Conservation (phyloP, 2,113 vertebrate genomes). For the Dromiciops gliroides region DNA sequence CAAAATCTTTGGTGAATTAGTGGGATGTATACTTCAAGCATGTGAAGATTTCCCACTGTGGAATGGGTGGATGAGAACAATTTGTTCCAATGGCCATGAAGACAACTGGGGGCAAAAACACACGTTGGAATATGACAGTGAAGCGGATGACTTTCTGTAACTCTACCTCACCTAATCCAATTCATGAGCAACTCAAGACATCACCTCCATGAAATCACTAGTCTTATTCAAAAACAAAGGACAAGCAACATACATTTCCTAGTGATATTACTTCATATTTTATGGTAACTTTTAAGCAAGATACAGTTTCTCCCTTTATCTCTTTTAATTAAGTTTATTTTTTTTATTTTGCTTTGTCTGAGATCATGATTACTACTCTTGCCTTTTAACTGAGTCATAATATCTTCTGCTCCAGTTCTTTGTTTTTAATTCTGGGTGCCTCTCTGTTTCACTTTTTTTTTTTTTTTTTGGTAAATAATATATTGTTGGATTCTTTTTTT, state of each 20-base stretch:
- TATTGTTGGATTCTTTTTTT: background rate
- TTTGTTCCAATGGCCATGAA: background rate
- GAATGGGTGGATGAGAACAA: background rate
- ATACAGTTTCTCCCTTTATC: background rate
- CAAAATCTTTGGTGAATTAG: background rate
- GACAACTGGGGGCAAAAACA: background rate
- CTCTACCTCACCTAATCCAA: too few relatives aligned
- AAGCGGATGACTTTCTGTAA: background rate
- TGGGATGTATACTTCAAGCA: background rate
- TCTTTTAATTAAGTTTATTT: background rate
- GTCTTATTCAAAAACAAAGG: background rate
- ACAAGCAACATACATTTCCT: background rate
- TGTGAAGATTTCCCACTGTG: background rate
- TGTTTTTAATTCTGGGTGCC: background rate
- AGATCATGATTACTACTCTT: background rate
- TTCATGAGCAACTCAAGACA: too few relatives aligned
- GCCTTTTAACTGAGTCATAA: background rate
- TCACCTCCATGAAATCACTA: background rate
- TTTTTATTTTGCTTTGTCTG: background rate
- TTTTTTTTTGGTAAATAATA: background rate
- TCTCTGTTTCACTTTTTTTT: background rate
- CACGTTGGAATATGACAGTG: background rate
- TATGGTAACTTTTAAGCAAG: background rate
- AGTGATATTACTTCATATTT: background rate
- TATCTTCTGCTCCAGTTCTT: background rate